Conservation (phyloP, 2,888 invertebrate genomes). For the Choristoneura rosaceana region DNA sequence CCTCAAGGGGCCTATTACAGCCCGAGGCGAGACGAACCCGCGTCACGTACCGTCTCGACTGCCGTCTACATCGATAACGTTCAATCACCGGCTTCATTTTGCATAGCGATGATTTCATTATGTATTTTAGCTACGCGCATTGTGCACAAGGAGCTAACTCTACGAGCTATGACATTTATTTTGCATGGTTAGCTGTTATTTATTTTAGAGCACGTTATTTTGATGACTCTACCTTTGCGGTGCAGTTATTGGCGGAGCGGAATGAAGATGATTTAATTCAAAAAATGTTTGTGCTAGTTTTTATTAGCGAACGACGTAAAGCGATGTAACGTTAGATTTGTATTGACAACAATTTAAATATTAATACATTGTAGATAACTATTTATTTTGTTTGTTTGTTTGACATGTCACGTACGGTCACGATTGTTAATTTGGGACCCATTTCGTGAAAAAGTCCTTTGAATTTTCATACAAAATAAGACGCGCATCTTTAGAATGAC, state of each 20-base stretch:
- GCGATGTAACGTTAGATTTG: no score
- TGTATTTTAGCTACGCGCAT: background rate
- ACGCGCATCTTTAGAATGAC: no score
- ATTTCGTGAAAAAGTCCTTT: no score
- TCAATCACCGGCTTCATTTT: conserved; percentile 22
- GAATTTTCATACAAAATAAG: no score
- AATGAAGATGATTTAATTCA: background rate
- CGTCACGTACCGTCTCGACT: conserved; percentile 16
- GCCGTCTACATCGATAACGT: conserved; percentile 28
- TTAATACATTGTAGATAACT: background rate
- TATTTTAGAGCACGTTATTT: background rate
- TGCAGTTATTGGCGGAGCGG: background rate
- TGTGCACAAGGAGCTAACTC: background rate
- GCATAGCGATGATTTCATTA: conserved; percentile 29
- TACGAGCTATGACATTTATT: background rate
- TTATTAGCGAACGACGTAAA: no score
- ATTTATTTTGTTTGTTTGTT: no score
- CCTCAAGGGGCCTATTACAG: background rate
- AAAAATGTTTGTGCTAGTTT: no score
- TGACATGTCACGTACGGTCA: no score
- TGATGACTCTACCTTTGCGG: background rate
- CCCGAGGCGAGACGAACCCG: background rate
- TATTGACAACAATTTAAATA: background rate
- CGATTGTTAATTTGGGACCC: no score
- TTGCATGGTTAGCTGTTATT: background rate